Evolutionary conservation across 2,888 invertebrate species (phyloP).

Genomic region (Cataglyphis albicans): DNA sequence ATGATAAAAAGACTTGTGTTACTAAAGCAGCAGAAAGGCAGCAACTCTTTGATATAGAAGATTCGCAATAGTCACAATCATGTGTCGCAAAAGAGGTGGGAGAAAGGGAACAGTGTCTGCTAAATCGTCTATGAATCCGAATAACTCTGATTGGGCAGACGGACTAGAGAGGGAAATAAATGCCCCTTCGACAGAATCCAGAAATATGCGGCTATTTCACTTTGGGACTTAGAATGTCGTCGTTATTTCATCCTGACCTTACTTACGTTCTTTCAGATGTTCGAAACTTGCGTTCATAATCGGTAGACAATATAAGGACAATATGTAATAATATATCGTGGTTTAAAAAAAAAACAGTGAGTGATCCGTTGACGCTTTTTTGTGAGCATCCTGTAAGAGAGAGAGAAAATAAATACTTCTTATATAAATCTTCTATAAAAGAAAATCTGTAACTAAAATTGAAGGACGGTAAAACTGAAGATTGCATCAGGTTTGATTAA

Average conservation of each 20-base stretch:
- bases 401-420: not conserved
- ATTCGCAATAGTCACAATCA: not conserved
- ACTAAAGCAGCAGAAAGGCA: not conserved
- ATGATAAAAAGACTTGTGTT: not conserved
- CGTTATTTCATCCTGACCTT: not conserved
- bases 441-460: not conserved
- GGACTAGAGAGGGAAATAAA: constrained; percentile 10
- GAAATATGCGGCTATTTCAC: constrained; percentile 9
- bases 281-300: not conserved
- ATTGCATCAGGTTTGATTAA: constrained; percentile 4
- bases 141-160: not conserved
- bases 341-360: not conserved
- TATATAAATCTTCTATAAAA: not conserved
- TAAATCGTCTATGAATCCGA: constrained; percentile 10
- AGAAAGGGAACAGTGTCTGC: not conserved
- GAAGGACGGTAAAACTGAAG: not conserved
- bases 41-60: not conserved
- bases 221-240: not conserved
- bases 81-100: not conserved
- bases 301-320: not conserved
- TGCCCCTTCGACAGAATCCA: not conserved
- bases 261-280: not conserved
- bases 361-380: not conserved
- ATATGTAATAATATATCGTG: not conserved
- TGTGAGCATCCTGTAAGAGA: too few relatives aligned